phyloP scores from a whole-genome alignment of 2,888 invertebrate species.

The Apotomis turbidana region DNA sequence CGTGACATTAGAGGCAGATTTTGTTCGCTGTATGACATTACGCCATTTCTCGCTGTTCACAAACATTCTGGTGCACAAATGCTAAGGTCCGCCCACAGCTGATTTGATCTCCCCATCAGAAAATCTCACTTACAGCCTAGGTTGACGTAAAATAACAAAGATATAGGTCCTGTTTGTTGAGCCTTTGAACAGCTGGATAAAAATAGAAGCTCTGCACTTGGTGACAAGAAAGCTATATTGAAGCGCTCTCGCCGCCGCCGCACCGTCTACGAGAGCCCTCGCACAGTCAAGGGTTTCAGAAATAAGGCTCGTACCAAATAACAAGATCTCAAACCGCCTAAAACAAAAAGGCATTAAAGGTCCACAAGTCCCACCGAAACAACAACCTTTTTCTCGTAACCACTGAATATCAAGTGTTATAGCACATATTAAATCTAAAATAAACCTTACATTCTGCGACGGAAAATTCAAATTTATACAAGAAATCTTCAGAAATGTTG shows the following conservation, averaged over 20 bases:
- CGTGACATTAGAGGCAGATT: no score
- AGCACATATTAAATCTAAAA: neutral
- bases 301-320: slow-evolving; percentile 16
- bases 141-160: no score
- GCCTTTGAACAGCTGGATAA: neutral
- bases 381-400: neutral
- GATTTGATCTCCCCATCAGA: no score
- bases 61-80: no score
- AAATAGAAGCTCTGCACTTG: neutral
- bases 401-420: slow-evolving; percentile 1
- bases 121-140: no score
- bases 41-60: no score
- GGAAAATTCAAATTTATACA: neutral
- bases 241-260: neutral
- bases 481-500: neutral
- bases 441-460: neutral
- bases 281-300: slow-evolving; percentile 3
- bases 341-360: neutral
- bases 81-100: no score
- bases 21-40: no score
- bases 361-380: neutral
- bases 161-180: no score
- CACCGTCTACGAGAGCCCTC: neutral
- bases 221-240: no score
- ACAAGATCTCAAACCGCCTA: slow-evolving; percentile 11